These are phyloP conservation scores for Armadillidium nasatum DNA, from an alignment of 1,140 invertebrate species.

Conservation along the genomic window DNA sequence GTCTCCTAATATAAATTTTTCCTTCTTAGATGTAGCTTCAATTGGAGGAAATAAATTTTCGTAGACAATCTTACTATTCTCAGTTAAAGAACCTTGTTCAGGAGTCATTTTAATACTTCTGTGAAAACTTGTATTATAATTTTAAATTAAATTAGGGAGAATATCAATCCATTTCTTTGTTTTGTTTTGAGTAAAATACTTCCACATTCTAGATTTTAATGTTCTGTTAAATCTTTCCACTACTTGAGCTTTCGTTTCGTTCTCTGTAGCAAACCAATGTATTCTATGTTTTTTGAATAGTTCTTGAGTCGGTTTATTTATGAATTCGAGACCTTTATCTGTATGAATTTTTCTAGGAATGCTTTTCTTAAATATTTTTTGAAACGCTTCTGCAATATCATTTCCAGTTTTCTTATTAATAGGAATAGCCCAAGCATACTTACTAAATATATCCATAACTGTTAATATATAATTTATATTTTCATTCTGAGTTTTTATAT, in stretches of 20 bases:
- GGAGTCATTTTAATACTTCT: conserved; percentile 45
- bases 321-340: conserved; percentile 52
- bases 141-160: conserved; percentile 40
- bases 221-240: conserved; percentile 48
- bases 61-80: conserved; percentile 24
- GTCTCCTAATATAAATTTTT: conserved; percentile 37
- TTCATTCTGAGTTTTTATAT: conserved; percentile 49
- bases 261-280: conserved; percentile 40
- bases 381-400: conserved; percentile 44
- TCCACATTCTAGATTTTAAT: conserved; percentile 46
- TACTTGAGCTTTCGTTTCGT: conserved; percentile 27
- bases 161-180: conserved; percentile 44
- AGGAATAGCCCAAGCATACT: conserved; percentile 52
- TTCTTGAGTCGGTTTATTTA: conserved; percentile 45
- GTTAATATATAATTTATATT: conserved; percentile 51
- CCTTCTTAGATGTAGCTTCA: conserved; percentile 12
- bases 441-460: conserved; percentile 53
- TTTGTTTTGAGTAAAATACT: conserved; percentile 45
- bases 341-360: conserved; percentile 51
- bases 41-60: conserved; percentile 4
- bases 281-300: conserved; percentile 35
- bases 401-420: conserved; percentile 52
- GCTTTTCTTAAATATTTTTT: conserved; percentile 45
- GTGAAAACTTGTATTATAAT: conserved; percentile 47
- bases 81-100: conserved; percentile 32